A percentile compares a stretch with the other conserved stretches of the same genome.
Conservation (phyloP, 2,797 vertebrate species). For the Pseudotriccus pelzelni region DNA sequence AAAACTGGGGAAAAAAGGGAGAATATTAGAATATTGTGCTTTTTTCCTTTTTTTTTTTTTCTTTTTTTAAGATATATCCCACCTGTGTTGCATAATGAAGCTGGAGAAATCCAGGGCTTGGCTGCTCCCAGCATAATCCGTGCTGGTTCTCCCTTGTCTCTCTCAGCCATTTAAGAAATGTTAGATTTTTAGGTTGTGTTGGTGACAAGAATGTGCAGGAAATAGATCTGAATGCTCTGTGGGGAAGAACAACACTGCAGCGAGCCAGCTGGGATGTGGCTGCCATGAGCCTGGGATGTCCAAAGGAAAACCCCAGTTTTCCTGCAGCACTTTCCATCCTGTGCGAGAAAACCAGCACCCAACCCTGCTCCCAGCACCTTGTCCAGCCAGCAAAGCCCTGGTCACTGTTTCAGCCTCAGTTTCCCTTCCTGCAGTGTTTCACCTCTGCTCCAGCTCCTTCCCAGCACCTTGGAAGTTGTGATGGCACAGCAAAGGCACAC, state of each 20-base stretch:
- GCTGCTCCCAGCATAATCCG: not conserved
- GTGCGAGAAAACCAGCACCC: not conserved
- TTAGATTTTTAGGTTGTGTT: not conserved
- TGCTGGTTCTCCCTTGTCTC: not conserved
- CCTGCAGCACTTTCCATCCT: not conserved
- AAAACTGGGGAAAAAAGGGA: not conserved
- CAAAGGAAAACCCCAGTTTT: not conserved
- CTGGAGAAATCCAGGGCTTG: not conserved
- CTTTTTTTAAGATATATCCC: not conserved
- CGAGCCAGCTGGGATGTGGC: not conserved
- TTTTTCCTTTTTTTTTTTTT: not conserved
- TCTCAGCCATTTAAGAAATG: not conserved
- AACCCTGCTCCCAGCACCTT: not conserved
- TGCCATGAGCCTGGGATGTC: not conserved
- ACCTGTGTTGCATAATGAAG: not conserved
- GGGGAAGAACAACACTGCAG: accelerated
- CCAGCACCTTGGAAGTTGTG: not conserved
- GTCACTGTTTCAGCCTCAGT: not conserved
- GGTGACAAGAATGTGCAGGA: not conserved
- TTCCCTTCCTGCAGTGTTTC: not conserved
- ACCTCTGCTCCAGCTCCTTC: not conserved
- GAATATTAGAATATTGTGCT: not conserved
- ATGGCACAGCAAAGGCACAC: not conserved
- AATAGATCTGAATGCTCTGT: not conserved
- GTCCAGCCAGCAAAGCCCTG: not conserved